Percentiles rank a stretch among this genome's conserved stretches.
Evolutionary conservation across 2,113 vertebrate species (phyloP).

Genomic region (Origma solitaria): DNA sequence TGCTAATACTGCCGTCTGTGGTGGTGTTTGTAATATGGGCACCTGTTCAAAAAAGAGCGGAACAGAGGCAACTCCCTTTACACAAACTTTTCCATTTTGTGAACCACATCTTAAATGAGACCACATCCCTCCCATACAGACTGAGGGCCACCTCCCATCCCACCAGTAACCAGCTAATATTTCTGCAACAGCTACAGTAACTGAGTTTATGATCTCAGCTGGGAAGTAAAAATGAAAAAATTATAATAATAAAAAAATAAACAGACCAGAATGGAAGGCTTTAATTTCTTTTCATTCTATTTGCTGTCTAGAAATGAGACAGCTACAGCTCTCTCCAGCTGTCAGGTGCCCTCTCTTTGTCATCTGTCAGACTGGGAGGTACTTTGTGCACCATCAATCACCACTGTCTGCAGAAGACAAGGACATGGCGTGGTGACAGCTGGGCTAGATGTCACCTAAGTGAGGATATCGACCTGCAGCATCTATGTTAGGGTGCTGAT

Average conservation of each 20-base stretch:
- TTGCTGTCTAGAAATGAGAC: background rate
- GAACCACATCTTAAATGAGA: constrained; percentile 36
- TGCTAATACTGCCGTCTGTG: background rate
- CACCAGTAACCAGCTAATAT: background rate
- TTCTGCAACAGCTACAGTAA: background rate
- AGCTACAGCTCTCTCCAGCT: background rate
- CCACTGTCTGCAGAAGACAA: background rate
- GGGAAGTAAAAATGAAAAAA: background rate
- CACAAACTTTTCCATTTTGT: constrained; percentile 46
- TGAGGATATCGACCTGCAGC: background rate
- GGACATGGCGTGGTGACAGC: background rate
- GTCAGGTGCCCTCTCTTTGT: background rate
- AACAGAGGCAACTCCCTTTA: constrained; percentile 42
- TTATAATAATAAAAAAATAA: background rate
- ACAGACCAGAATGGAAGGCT: background rate
- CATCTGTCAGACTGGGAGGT: background rate
- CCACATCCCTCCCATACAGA: constrained; percentile 3
- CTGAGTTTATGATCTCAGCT: background rate
- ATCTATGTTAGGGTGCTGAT: background rate
- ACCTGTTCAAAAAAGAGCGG: constrained; percentile 40
- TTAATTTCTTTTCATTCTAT: background rate
- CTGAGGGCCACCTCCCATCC: background rate
- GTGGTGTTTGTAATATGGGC: constrained; percentile 23
- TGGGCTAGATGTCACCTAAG: background rate
- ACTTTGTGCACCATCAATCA: background rate